A percentile compares a stretch with the other conserved stretches of the same genome.
Evolutionary conservation across 2,113 vertebrate species (phyloP).

Genomic region (Zingel zingel): DNA sequence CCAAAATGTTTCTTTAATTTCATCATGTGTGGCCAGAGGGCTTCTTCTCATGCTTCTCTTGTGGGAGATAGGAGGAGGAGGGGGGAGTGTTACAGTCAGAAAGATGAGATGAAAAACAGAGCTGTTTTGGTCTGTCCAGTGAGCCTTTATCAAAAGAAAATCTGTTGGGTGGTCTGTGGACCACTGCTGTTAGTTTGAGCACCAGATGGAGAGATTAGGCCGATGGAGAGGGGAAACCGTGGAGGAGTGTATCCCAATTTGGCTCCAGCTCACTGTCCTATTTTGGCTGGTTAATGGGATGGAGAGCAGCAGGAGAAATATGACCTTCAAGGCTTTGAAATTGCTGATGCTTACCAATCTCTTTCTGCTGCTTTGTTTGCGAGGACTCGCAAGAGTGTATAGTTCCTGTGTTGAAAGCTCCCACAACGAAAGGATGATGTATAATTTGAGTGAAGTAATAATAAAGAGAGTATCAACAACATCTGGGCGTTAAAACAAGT

Average conservation of each 20-base stretch:
- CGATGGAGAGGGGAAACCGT: slow-evolving; percentile 69
- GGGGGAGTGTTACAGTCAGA: slow-evolving; percentile 17
- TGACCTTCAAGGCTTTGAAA: slow-evolving; percentile 59
- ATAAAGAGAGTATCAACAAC: neutral
- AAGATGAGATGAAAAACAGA: slow-evolving; percentile 64
- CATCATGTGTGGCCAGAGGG: slow-evolving; percentile 63
- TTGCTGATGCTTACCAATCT: slow-evolving; percentile 68
- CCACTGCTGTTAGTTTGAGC: slow-evolving; percentile 66
- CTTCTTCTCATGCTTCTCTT: slow-evolving; percentile 31
- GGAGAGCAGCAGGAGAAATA: slow-evolving; percentile 69
- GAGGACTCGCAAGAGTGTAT: neutral
- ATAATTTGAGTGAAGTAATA: neutral
- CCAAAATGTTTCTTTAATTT: slow-evolving; percentile 39
- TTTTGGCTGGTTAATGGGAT: slow-evolving; percentile 82
- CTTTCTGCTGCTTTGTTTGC: slow-evolving; percentile 62
- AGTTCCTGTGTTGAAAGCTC: slow-evolving; percentile 10
- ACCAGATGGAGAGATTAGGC: slow-evolving; percentile 83
- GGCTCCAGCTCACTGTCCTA: slow-evolving; percentile 81
- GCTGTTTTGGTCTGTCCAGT: slow-evolving; percentile 65
- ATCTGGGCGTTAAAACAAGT: neutral
- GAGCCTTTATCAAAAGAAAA: slow-evolving; percentile 77
- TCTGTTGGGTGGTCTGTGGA: slow-evolving; percentile 72
- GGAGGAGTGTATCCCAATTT: slow-evolving; percentile 77
- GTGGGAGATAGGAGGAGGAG: slow-evolving; percentile 29
- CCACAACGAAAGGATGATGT: neutral